Conservation (phyloP, 2,113 vertebrate species). For the Excalfactoria chinensis region DNA sequence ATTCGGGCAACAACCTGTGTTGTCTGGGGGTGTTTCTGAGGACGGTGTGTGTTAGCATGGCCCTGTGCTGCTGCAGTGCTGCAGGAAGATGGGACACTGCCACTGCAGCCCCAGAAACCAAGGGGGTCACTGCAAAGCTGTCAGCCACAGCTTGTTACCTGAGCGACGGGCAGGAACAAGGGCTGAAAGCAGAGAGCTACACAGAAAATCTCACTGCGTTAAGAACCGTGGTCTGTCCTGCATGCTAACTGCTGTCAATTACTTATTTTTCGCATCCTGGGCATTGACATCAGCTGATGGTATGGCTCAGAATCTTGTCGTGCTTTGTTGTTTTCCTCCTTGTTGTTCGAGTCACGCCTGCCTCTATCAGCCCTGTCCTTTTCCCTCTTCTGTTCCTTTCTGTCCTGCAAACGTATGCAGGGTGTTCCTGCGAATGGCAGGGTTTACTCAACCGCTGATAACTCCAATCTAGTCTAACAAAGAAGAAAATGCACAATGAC, state of each 20-base stretch:
- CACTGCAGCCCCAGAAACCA: neutral
- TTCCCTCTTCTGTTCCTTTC: neutral
- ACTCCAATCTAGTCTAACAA: neutral
- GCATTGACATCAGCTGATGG: neutral
- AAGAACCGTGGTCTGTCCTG: neutral
- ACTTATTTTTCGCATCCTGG: neutral
- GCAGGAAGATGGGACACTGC: neutral
- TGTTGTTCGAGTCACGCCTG: neutral
- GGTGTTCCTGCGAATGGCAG: neutral
- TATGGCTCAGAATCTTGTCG: rapidly evolving
- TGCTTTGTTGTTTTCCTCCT: neutral
- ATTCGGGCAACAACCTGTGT: neutral
- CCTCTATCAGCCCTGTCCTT: neutral
- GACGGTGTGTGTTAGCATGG: neutral
- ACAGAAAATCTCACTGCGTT: neutral
- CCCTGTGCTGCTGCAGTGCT: neutral
- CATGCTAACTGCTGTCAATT: neutral
- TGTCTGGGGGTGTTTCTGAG: neutral
- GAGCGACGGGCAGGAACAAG: neutral
- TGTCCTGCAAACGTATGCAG: neutral
- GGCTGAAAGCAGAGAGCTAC: neutral
- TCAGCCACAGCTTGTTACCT: neutral
- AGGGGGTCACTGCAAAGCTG: neutral
- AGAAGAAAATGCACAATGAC: neutral
- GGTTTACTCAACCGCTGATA: neutral